Conservation (phyloP, 92 coral and sea anemone genomes). For the Actinernus sp. region DNA sequence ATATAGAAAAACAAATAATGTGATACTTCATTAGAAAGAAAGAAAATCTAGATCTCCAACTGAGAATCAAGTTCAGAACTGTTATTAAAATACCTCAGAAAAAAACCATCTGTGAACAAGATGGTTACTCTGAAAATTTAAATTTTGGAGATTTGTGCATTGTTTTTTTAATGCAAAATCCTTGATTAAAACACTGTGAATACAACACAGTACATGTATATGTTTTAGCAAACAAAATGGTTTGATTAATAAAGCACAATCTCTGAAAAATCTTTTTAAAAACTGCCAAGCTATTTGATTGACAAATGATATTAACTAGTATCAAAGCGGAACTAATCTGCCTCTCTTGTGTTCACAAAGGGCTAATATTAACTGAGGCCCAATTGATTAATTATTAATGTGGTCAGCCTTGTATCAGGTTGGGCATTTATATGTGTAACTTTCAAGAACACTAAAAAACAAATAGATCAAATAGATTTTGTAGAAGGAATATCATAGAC, state of each 20-base stretch:
- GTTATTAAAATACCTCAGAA: slow-evolving; percentile 13
- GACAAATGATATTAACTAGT: slow-evolving; percentile 24
- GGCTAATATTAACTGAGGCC: slow-evolving; percentile 38
- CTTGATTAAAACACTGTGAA: too few relatives aligned
- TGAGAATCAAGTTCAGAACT: slow-evolving; percentile 18
- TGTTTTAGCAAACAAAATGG: slow-evolving; percentile 12
- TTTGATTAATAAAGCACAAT: slow-evolving; percentile 36
- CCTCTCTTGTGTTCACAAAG: slow-evolving; percentile 1
- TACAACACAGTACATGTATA: too few relatives aligned
- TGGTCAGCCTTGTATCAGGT: slow-evolving; percentile 2
- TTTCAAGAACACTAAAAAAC: too few relatives aligned
- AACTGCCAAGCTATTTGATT: slow-evolving; percentile 10
- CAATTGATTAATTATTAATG: slow-evolving; percentile 40
- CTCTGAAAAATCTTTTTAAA: slow-evolving; percentile 11
- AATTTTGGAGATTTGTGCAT: background rate
- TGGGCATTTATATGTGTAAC: slow-evolving; percentile 1
- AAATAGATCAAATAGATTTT: too few relatives aligned
- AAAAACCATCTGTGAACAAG: slow-evolving; percentile 1
- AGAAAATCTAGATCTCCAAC: slow-evolving; percentile 17
- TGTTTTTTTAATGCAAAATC: too few relatives aligned
- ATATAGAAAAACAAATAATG: too few relatives aligned
- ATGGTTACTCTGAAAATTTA: background rate
- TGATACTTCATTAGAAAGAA: too few relatives aligned
- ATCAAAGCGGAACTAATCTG: slow-evolving; percentile 10
- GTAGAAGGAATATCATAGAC: too few relatives aligned